phyloP scores from a whole-genome alignment of 2,797 vertebrate species.

The Pipistrellus pipistrellus region DNA sequence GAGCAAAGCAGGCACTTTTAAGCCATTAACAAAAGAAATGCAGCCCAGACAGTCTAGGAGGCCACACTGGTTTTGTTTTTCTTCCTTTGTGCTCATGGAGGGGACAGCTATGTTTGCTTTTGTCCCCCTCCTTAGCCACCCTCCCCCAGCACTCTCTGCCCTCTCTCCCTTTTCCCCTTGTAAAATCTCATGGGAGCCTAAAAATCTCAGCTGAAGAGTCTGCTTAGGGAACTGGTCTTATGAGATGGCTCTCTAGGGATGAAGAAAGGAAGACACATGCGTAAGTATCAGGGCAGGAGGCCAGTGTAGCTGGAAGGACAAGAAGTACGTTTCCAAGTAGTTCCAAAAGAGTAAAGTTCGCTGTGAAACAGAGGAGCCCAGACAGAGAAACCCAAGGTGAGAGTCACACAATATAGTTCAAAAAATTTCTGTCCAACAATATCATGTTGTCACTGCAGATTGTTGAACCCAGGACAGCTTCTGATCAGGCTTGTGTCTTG shows the following conservation, averaged over 20 bases:
- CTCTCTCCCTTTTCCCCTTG: not conserved
- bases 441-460: not conserved
- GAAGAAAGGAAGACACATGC: not conserved
- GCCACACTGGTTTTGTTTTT: not conserved
- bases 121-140: no score
- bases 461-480: not conserved
- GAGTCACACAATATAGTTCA: not conserved
- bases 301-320: not conserved
- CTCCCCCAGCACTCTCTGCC: not conserved
- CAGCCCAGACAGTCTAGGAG: not conserved
- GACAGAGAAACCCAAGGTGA: not conserved
- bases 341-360: not conserved
- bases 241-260: not conserved
- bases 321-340: not conserved
- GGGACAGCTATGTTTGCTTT: not conserved
- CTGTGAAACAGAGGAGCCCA: not conserved
- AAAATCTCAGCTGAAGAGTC: not conserved
- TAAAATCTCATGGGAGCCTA: not conserved
- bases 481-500: slow-evolving; percentile 6
- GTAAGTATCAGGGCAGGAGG: not conserved
- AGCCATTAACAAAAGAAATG: not conserved
- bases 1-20: not conserved
- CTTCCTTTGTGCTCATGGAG: accelerated
- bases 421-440: not conserved
- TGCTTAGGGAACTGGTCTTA: not conserved